Conservation (phyloP, 1,140 invertebrate genomes). For the Aplysia californica region DNA sequence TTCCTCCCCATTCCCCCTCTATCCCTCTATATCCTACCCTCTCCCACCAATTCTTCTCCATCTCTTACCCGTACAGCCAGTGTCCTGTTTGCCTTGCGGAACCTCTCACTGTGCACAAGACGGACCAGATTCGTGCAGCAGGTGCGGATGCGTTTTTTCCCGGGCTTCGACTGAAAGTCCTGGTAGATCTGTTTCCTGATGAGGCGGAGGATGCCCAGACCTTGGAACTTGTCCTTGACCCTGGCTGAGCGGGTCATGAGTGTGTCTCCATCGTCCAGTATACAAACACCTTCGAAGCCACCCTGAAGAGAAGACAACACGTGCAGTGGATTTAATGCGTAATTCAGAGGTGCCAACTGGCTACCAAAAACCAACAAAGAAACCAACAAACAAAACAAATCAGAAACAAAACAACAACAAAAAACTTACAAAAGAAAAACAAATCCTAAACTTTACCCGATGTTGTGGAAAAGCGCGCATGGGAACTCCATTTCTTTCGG, state of each 20-base stretch:
- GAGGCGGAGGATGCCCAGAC: neutral
- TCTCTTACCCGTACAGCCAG: neutral
- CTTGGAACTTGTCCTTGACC: conserved; percentile 1
- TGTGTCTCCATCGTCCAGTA: neutral
- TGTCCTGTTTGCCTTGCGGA: neutral
- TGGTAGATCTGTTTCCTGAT: neutral
- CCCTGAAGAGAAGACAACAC: neutral
- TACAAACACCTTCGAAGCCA: neutral
- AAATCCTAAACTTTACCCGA: no score
- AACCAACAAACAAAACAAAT: no score
- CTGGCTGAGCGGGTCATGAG: conserved; percentile 3
- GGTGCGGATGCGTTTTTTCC: neutral
- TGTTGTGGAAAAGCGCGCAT: no score
- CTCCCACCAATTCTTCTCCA: no score
- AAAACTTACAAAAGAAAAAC: no score
- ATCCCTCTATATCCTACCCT: no score
- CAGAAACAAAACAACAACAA: no score
- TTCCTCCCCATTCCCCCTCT: no score
- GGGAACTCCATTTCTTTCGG: no score
- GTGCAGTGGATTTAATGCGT: no score
- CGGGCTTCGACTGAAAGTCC: neutral
- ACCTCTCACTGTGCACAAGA: neutral
- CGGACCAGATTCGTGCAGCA: neutral
- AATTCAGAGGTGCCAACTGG: no score
- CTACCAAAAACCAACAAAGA: no score